phyloP scores from a whole-genome alignment of 2,113 vertebrate genomes.

The Astur gentilis region DNA sequence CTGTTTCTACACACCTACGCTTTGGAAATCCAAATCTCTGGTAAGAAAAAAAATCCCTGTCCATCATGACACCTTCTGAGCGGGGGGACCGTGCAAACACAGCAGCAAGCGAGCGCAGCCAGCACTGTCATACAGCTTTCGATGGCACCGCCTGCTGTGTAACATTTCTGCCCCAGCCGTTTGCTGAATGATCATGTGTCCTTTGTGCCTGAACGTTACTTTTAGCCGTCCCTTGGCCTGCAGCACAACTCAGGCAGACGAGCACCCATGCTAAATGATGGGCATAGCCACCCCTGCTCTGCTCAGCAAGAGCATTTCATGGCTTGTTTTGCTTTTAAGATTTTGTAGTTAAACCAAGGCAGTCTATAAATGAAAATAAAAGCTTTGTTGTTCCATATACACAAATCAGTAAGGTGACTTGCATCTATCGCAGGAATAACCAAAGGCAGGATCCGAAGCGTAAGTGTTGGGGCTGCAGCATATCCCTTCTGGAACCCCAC shows the following conservation, averaged over 20 bases:
- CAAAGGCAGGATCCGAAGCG: background rate
- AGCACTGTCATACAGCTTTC: accelerated
- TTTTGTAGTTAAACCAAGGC: background rate
- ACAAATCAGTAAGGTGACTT: background rate
- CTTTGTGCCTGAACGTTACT: background rate
- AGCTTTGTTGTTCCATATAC: background rate
- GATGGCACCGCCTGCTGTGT: background rate
- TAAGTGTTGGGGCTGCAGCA: background rate
- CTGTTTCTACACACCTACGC: background rate
- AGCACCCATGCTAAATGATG: background rate
- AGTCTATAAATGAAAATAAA: background rate
- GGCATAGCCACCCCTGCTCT: background rate
- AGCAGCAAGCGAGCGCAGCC: background rate
- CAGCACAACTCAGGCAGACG: too few species aligned
- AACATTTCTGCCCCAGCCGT: background rate
- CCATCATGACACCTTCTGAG: background rate
- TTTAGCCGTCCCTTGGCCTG: background rate
- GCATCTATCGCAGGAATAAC: accelerated
- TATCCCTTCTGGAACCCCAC: background rate
- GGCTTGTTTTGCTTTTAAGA: background rate
- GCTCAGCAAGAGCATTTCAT: background rate
- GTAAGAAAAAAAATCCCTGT: background rate
- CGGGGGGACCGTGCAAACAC: background rate
- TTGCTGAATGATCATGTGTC: background rate
- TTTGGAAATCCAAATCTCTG: background rate